These are phyloP conservation scores for Pollenia angustigena DNA, from an alignment of 2,888 invertebrate genomes.

Conservation along the genomic window DNA sequence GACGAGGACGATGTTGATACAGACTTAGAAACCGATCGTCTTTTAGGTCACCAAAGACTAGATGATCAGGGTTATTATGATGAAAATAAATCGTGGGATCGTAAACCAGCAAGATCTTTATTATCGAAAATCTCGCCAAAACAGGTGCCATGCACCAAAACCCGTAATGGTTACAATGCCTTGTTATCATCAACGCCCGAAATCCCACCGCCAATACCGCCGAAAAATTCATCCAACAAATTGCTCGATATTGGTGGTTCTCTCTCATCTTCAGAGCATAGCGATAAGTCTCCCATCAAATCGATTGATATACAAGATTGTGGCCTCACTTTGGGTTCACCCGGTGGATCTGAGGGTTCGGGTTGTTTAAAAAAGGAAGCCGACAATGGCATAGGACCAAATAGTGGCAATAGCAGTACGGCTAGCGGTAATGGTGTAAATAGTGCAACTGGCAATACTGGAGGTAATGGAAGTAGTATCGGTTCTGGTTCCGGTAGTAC, in stretches of 20 bases:
- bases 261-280: conserved; percentile 83
- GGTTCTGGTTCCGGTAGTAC: conserved; percentile 78
- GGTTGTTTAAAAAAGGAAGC: conserved; percentile 79
- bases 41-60: conserved; percentile 97
- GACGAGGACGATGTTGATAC: conserved; percentile 95
- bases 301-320: conserved; percentile 79
- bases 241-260: conserved; percentile 81
- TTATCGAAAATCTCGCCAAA: conserved; percentile 84
- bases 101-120: conserved; percentile 81
- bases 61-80: conserved; percentile 97
- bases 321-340: conserved; percentile 84
- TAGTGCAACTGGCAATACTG: conserved; percentile 77
- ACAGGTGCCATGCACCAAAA: conserved; percentile 81
- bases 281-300: conserved; percentile 85
- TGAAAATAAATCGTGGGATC: conserved; percentile 87
- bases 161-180: conserved; percentile 84
- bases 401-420: conserved; percentile 74
- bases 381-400: conserved; percentile 70
- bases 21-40: conserved; percentile 97
- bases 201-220: conserved; percentile 81
- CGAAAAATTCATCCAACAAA: conserved; percentile 80
- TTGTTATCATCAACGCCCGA: conserved; percentile 83
- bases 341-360: conserved; percentile 85
- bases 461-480: conserved; percentile 75
- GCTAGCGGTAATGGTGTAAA: conserved; percentile 69